These are phyloP conservation scores for Ceryle rudis DNA, from an alignment of 2,797 vertebrate genomes.

Conservation along the genomic window DNA sequence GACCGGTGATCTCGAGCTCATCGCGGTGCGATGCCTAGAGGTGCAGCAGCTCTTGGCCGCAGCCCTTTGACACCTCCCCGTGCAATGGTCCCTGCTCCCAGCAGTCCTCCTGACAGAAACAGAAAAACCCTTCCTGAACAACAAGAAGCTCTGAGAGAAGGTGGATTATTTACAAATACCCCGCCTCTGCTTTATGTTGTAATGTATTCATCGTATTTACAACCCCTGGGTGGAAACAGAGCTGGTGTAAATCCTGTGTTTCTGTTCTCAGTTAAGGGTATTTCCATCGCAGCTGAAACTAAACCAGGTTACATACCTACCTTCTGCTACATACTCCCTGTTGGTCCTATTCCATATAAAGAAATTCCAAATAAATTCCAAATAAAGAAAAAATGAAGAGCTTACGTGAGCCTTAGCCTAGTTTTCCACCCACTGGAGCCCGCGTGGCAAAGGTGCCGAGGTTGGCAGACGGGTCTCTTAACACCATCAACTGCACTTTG, in stretches of 20 bases:
- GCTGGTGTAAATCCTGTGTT: not conserved
- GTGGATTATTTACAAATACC: not conserved
- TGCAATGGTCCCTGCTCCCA: not conserved
- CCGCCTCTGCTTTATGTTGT: not conserved
- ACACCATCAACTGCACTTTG: not conserved
- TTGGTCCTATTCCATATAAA: not conserved
- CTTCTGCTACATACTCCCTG: not conserved
- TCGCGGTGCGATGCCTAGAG: not conserved
- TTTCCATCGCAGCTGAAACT: not conserved
- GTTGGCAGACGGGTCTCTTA: not conserved
- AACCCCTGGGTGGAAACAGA: not conserved
- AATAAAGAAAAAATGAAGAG: not conserved
- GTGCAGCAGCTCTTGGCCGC: not conserved
- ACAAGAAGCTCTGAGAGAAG: not conserved
- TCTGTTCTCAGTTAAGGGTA: not conserved
- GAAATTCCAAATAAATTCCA: too few relatives aligned
- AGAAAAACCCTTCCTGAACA: not conserved
- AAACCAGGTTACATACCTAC: conserved; percentile 42
- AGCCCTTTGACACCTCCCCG: not conserved
- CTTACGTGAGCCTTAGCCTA: not conserved
- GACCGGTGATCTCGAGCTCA: not conserved
- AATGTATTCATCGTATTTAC: not conserved
- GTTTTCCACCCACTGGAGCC: not conserved
- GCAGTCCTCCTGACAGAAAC: not conserved
- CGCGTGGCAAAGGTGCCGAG: not conserved